Evolutionary conservation across 2,888 invertebrate genomes (phyloP).

Genomic region (Ormyrus labotus): DNA sequence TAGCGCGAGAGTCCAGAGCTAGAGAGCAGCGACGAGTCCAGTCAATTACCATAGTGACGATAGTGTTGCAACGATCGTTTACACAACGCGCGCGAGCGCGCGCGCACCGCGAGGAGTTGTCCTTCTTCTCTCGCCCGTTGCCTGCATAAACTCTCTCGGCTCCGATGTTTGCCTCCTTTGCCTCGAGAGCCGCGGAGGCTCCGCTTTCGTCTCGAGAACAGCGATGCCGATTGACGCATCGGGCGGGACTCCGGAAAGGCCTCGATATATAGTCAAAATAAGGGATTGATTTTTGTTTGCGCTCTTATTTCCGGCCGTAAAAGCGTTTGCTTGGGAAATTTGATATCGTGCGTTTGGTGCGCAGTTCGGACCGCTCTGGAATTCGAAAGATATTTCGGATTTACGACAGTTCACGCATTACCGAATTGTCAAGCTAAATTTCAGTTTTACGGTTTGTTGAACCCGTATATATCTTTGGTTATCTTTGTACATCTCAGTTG

Average conservation of each 20-base stretch:
- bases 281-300: no score
- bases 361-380: no score
- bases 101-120: conserved; percentile 37
- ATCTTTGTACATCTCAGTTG: conserved; percentile 4
- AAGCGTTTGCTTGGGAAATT: no score
- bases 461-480: conserved; percentile 10
- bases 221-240: no score
- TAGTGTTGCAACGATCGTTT: conserved; percentile 53
- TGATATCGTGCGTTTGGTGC: no score
- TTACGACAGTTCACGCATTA: no score
- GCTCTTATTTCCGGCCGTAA: no score
- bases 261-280: no score
- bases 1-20: neutral
- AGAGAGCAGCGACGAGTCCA: conserved; percentile 45
- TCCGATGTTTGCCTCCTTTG: neutral
- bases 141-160: conserved; percentile 17
- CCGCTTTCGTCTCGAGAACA: conserved; percentile 12
- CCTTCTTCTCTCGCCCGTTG: conserved; percentile 18
- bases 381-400: no score
- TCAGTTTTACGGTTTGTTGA: neutral
- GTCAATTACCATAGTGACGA: conserved; percentile 52
- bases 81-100: conserved; percentile 33
- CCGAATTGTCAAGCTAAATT: no score
- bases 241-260: no score
- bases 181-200: neutral